Conservation (phyloP, 2,113 vertebrate species). For the Nansenia antarctica region DNA sequence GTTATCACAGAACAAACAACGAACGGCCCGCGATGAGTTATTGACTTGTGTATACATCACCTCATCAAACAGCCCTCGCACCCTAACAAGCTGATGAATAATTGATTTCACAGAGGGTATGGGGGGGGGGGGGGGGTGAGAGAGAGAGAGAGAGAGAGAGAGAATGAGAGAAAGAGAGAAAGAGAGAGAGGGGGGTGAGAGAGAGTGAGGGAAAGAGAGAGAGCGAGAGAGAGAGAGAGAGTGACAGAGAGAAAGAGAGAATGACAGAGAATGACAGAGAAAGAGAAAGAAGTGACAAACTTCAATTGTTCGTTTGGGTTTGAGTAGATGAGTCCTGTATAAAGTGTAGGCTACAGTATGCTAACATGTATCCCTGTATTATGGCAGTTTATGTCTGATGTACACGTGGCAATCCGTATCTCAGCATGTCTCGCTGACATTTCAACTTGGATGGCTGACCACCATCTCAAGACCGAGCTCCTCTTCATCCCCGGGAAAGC, state of each 20-base stretch:
- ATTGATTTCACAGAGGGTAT: slow-evolving; percentile 83
- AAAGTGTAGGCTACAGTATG: too few species aligned
- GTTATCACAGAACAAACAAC: slow-evolving; percentile 81
- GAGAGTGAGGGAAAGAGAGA: background rate
- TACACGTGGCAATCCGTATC: too few species aligned
- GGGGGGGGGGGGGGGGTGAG: slow-evolving; percentile 27
- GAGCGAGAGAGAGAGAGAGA: background rate
- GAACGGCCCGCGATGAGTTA: slow-evolving; percentile 89
- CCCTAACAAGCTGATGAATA: slow-evolving; percentile 85
- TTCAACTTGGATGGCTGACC: too few species aligned
- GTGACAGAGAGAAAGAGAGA: background rate
- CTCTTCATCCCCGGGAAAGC: too few species aligned
- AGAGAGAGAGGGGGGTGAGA: background rate
- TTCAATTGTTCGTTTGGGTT: too few species aligned
- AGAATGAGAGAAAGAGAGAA: slow-evolving; percentile 57
- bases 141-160: background rate
- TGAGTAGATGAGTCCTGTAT: background rate
- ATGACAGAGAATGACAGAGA: background rate
- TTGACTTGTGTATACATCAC: slow-evolving; percentile 88
- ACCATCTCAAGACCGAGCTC: too few species aligned
- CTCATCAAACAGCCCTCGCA: slow-evolving; percentile 83
- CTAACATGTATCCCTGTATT: background rate
- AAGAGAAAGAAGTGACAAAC: too few species aligned
- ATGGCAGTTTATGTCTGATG: background rate
- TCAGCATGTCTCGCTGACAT: too few species aligned